These are phyloP conservation scores for Acridotheres tristis DNA, from an alignment of 2,797 vertebrate genomes.

Conservation along the genomic window DNA sequence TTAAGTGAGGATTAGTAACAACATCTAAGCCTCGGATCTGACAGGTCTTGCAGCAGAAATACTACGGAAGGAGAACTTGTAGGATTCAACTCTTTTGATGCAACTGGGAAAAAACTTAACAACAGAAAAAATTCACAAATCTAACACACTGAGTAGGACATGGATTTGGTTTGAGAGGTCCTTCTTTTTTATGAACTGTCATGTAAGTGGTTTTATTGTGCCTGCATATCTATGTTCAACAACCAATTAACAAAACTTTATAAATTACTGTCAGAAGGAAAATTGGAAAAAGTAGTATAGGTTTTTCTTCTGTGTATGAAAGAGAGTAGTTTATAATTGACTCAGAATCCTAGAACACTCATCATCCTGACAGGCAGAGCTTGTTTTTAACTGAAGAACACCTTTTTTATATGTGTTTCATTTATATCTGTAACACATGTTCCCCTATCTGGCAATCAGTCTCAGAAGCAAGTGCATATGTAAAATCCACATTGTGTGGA, in stretches of 20 bases:
- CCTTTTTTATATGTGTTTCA: slow-evolving; percentile 36
- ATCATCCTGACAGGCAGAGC: slow-evolving; percentile 52
- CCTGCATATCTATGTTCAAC: background rate
- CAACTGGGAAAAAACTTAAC: background rate
- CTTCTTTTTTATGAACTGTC: background rate
- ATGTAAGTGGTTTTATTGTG: background rate
- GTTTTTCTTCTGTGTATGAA: slow-evolving; percentile 9
- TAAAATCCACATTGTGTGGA: background rate
- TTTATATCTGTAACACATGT: slow-evolving; percentile 51
- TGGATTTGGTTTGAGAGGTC: background rate
- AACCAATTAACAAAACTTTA: slow-evolving; percentile 34
- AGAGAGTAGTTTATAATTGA: slow-evolving; percentile 36
- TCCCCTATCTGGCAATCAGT: slow-evolving; percentile 46
- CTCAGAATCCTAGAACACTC: slow-evolving; percentile 41
- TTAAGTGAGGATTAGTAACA: background rate
- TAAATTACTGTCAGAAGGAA: slow-evolving; percentile 8
- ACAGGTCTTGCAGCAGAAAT: background rate
- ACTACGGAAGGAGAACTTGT: background rate
- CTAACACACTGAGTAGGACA: background rate
- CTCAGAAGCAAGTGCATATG: background rate
- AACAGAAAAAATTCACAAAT: background rate
- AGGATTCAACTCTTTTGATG: background rate
- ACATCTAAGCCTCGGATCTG: background rate
- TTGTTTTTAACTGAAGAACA: slow-evolving; percentile 58
- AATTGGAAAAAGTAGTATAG: background rate